Evolutionary conservation across 2,797 vertebrate species (phyloP).

Genomic region (Gambelia wislizenii): DNA sequence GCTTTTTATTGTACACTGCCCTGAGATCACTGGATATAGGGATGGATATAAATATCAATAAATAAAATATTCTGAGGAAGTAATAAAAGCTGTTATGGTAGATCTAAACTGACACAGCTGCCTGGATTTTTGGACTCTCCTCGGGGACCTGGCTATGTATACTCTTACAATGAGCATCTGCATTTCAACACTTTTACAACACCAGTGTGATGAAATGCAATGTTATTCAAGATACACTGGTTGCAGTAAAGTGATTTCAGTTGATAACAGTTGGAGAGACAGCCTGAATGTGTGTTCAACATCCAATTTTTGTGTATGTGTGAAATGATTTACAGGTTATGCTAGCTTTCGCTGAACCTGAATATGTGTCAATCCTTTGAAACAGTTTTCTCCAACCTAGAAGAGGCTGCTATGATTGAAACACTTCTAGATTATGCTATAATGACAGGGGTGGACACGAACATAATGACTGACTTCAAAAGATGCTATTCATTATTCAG

Average conservation of each 20-base stretch:
- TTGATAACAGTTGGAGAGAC: background rate
- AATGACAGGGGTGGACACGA: slow-evolving; percentile 21
- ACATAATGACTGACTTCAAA: slow-evolving; percentile 26
- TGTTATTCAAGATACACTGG: background rate
- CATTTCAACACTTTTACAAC: too few species aligned
- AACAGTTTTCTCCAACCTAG: background rate
- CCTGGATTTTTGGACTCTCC: too few species aligned
- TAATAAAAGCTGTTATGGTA: too few species aligned
- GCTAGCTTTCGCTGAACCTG: background rate
- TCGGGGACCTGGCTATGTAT: too few species aligned
- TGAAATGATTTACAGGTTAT: background rate
- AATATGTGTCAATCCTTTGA: slow-evolving; percentile 17
- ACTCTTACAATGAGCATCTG: too few species aligned
- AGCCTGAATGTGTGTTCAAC: background rate
- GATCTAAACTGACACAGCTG: too few species aligned
- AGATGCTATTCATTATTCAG: slow-evolving; percentile 48
- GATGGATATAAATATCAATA: too few species aligned
- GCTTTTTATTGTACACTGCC: too few species aligned
- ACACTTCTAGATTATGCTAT: slow-evolving; percentile 21
- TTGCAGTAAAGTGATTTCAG: background rate
- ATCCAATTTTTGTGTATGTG: background rate
- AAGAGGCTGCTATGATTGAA: slow-evolving; percentile 24
- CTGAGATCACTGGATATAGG: too few species aligned
- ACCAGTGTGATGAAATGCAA: too few species aligned
- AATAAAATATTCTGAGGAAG: too few species aligned